phyloP scores from a whole-genome alignment of 1,140 invertebrate genomes.

The Fopius arisanus region DNA sequence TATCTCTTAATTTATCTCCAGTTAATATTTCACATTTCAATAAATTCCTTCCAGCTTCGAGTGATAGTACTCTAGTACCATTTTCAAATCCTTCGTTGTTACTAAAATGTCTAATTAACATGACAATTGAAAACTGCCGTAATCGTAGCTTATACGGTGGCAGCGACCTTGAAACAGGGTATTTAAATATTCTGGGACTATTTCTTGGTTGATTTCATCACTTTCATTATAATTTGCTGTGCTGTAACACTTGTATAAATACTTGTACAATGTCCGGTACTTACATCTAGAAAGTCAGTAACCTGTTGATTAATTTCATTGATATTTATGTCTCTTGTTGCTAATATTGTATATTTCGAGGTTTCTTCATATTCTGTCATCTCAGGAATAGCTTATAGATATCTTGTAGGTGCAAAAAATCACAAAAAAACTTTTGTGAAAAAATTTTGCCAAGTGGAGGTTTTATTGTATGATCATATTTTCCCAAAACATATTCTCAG shows the following conservation, averaged over 20 bases:
- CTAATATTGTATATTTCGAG: slow-evolving; percentile 28
- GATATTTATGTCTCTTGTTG: slow-evolving; percentile 33
- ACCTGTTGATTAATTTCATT: slow-evolving; percentile 38
- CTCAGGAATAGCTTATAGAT: not conserved
- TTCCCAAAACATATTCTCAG: too few relatives aligned
- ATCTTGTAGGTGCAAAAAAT: too few relatives aligned
- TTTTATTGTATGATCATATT: too few relatives aligned
- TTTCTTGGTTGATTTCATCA: slow-evolving; percentile 15
- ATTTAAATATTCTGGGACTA: slow-evolving; percentile 35
- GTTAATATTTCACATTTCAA: too few relatives aligned
- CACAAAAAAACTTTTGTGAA: too few relatives aligned
- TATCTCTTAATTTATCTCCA: too few relatives aligned
- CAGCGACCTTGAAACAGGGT: slow-evolving; percentile 6
- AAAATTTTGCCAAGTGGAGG: too few relatives aligned
- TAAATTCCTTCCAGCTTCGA: too few relatives aligned
- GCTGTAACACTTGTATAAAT: slow-evolving; percentile 25
- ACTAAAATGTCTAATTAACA: slow-evolving; percentile 13
- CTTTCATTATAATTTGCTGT: slow-evolving; percentile 12
- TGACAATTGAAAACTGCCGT: not conserved
- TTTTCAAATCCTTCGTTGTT: not conserved
- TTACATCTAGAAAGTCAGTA: slow-evolving; percentile 22
- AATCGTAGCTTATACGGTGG: slow-evolving; percentile 10
- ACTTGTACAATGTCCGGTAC: slow-evolving; percentile 8
- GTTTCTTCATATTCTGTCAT: not conserved
- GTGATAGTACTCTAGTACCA: not conserved